Evolutionary conservation across 2,113 vertebrate genomes (phyloP).

Genomic region (Oncorhynchus gorbuscha): DNA sequence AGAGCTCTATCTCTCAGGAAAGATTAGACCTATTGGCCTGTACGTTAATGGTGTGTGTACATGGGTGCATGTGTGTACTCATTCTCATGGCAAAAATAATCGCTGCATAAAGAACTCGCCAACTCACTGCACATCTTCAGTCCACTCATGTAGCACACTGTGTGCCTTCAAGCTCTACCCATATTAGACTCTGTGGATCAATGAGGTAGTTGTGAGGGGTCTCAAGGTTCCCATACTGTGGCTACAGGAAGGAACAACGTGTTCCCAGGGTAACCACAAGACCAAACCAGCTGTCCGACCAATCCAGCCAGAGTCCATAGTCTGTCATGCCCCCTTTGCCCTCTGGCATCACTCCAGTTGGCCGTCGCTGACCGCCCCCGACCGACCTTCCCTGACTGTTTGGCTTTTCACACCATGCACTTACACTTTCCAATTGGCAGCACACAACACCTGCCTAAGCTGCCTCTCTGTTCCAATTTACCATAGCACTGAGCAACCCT

Average conservation of each 20-base stretch:
- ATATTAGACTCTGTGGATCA: too few species aligned
- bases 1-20: too few species aligned
- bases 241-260: conserved; percentile 34
- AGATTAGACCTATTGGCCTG: too few species aligned
- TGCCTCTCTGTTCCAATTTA: conserved; percentile 22
- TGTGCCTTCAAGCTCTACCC: too few species aligned
- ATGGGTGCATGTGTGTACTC: too few species aligned
- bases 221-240: too few species aligned
- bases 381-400: conserved; percentile 17
- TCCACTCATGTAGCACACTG: not conserved
- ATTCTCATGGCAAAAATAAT: too few species aligned
- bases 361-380: not conserved
- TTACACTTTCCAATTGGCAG: conserved; percentile 26
- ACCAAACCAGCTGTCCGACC: conserved; percentile 32
- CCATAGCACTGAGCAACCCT: conserved; percentile 8
- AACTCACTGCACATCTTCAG: not conserved
- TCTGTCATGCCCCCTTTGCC: conserved; percentile 38
- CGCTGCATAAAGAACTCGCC: too few species aligned
- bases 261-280: conserved; percentile 40
- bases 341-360: conserved; percentile 33
- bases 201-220: too few species aligned
- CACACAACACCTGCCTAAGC: conserved; percentile 25
- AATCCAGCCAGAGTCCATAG: conserved; percentile 22
- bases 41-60: too few species aligned
- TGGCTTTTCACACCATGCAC: conserved; percentile 19